Percentiles rank a stretch among this genome's conserved stretches.
Conservation (phyloP, 2,113 vertebrate species). For the Maylandia zebra region DNA sequence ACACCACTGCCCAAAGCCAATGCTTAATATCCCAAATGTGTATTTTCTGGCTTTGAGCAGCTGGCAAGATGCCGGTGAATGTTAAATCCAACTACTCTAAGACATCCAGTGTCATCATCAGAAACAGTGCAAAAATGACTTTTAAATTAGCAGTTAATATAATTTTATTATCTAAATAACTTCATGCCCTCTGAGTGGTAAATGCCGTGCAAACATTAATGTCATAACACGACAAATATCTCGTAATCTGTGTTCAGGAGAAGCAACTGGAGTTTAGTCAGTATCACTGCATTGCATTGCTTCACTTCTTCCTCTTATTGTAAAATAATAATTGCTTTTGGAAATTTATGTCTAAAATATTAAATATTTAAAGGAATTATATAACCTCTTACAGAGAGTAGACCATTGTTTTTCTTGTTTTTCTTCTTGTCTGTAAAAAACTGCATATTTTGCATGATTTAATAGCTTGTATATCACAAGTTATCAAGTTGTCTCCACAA, state of each 20-base stretch:
- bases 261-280: background rate
- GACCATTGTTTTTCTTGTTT: background rate
- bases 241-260: background rate
- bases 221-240: background rate
- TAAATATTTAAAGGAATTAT: background rate
- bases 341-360: background rate
- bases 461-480: background rate
- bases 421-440: background rate
- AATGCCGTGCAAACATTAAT: background rate
- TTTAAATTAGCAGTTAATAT: background rate
- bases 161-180: background rate
- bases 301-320: background rate
- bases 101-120: background rate
- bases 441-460: background rate
- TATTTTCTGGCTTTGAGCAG: conserved; percentile 5
- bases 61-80: background rate
- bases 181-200: background rate
- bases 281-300: background rate
- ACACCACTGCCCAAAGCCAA: background rate
- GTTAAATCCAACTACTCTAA: background rate
- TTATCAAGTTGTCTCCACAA: background rate
- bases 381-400: background rate
- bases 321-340: background rate
- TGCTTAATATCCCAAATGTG: background rate
- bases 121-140: background rate